These are phyloP conservation scores for Sinocyclocheilus anshuiensis DNA, from an alignment of 2,113 vertebrate species.

Conservation along the genomic window DNA sequence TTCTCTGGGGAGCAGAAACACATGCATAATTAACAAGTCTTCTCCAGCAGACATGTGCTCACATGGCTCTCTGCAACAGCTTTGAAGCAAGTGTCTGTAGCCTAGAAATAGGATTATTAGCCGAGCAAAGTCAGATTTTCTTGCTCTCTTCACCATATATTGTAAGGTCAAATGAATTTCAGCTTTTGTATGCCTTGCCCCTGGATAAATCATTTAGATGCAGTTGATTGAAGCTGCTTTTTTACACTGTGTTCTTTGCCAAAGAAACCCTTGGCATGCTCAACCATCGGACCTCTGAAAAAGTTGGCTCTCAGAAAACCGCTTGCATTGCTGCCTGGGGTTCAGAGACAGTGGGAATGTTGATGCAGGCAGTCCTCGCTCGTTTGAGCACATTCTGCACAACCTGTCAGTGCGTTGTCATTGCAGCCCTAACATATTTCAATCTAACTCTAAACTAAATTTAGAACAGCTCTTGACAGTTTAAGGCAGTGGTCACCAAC, in stretches of 20 bases:
- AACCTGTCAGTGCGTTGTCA: neutral
- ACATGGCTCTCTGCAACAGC: constrained; percentile 60
- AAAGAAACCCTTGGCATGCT: constrained; percentile 70
- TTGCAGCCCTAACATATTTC: neutral
- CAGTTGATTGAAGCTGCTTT: constrained; percentile 64
- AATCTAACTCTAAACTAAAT: neutral
- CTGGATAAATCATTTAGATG: constrained; percentile 59
- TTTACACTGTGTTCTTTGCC: constrained; percentile 60
- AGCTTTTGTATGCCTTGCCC: constrained; percentile 28
- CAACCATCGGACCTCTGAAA: constrained; percentile 63
- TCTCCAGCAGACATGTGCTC: constrained; percentile 66
- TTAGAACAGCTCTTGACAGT: neutral
- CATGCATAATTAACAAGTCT: constrained; percentile 80
- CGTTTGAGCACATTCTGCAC: neutral
- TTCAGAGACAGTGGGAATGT: constrained; percentile 49
- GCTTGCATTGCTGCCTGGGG: constrained; percentile 62
- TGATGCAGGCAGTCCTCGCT: constrained; percentile 30
- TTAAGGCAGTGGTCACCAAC: too few relatives aligned
- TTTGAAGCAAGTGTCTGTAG: constrained; percentile 39
- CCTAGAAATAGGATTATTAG: constrained; percentile 15
- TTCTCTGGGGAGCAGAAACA: constrained; percentile 73
- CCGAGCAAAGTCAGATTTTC: constrained; percentile 15
- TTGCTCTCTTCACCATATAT: neutral
- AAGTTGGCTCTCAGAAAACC: constrained; percentile 61
- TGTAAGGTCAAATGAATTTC: constrained; percentile 43